Evolutionary conservation across 1,140 invertebrate species (phyloP).

Genomic region (Mylabris phalerata): DNA sequence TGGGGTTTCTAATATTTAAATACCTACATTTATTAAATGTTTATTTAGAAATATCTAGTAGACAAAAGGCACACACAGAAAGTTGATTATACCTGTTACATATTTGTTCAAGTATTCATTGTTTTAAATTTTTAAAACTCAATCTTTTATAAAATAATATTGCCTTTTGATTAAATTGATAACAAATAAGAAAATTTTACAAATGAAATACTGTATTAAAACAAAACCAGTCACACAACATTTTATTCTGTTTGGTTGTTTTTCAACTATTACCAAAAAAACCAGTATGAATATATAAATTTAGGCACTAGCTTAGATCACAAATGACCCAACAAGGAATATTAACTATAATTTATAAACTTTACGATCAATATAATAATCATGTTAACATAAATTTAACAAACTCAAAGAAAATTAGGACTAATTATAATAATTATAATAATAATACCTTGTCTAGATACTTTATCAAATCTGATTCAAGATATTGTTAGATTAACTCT

Average conservation of each 20-base stretch:
- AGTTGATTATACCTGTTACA: conserved; percentile 14
- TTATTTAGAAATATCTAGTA: conserved; percentile 17
- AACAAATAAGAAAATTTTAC: neutral
- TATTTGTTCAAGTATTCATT: neutral
- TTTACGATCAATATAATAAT: neutral
- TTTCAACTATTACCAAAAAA: neutral
- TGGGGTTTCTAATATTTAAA: no score
- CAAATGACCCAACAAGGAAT: conserved; percentile 15
- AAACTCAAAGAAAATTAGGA: no score
- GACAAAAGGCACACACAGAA: conserved; percentile 17
- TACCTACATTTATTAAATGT: neutral
- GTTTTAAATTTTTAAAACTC: neutral
- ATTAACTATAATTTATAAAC: conserved; percentile 1
- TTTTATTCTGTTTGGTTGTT: neutral
- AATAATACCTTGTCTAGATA: no score
- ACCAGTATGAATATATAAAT: conserved; percentile 12
- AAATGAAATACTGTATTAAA: neutral
- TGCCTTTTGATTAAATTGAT: neutral
- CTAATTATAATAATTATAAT: no score
- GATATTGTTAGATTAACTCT: no score
- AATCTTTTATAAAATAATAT: neutral
- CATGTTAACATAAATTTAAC: neutral
- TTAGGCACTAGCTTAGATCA: conserved; percentile 17
- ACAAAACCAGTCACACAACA: neutral
- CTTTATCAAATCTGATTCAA: no score